Percentiles rank a stretch among this genome's conserved stretches.
phyloP scores from a whole-genome alignment of 2,888 invertebrate species.

The Suillia variegata region DNA sequence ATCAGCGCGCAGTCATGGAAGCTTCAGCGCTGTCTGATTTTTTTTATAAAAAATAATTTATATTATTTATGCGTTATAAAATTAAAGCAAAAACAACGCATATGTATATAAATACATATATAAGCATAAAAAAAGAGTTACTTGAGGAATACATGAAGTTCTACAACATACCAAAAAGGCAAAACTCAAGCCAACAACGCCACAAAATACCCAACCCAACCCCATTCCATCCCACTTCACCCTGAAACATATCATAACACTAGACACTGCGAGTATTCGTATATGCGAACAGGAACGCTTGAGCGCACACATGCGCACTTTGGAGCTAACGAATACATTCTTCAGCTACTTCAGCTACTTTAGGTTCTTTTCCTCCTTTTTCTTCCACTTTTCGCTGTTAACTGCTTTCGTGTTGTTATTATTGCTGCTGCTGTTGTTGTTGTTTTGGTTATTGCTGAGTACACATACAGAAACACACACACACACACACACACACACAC shows the following conservation, averaged over 20 bases:
- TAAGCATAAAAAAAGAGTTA: no score
- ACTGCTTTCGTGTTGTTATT: no score
- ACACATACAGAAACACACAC: constrained; percentile 5
- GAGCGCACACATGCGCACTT: constrained; percentile 35
- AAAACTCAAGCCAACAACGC: no score
- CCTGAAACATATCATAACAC: no score
- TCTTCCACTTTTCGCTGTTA: constrained; percentile 6
- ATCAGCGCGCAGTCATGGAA: background rate
- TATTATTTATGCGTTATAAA: background rate
- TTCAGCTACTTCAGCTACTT: background rate
- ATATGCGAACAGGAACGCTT: constrained; percentile 39
- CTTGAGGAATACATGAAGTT: no score
- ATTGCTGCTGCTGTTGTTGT: no score
- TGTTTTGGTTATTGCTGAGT: constrained; percentile 1
- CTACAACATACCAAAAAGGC: no score
- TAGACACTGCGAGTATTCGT: constrained; percentile 39
- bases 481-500: constrained; percentile 8
- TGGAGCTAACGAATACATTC: background rate
- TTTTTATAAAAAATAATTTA: background rate
- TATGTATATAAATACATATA: background rate
- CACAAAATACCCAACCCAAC: no score
- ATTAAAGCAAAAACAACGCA: background rate
- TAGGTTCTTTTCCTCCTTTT: constrained; percentile 3
- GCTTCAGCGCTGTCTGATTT: background rate
- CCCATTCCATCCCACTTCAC: no score